Evolutionary conservation across 1,140 invertebrate species (phyloP), one percentile per base, ranked within the genome.

Genomic region (Alviniconcha marisindica): DNA sequence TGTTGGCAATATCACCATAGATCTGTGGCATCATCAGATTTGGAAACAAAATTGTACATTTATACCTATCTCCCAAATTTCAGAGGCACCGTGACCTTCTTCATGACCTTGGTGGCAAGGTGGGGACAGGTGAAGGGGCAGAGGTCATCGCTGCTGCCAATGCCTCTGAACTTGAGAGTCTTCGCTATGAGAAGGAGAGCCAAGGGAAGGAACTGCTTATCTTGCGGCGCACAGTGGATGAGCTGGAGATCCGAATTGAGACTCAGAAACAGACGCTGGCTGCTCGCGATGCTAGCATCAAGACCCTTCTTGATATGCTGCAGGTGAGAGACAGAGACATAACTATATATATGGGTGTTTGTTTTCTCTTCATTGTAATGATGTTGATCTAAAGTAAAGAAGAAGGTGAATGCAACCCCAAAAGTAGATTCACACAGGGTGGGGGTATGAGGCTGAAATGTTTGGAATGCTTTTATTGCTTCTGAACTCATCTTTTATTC

Each of bases 301-400:
- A 99, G 95, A 99, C 99, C 94, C 95, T 99, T 87, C 95, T 99
- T 89, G 98, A 99, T 95, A 99, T 99, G 97, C 95, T 99, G 73
- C 98, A 99, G 93, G 89, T 60, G 92, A 84, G 38, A 38, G 42
- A 90, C 3, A 56, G 31, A 24, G 42, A 54, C 21, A 79, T n/a
- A n/a, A n/a, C n/a, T n/a, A n/a, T n/a, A n/a, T n/a, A n/a, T n/a
- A n/a, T n/a, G n/a, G n/a, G n/a, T n/a, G n/a, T n/a, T n/a, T n/a
- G n/a, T n/a, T n/a, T n/a, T n/a, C n/a, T n/a, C n/a, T n/a, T n/a
- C n/a, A n/a, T n/a, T n/a, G n/a, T n/a, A n/a, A n/a, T n/a, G n/a
- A n/a, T n/a, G n/a, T n/a, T n/a, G n/a, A n/a, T n/a, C n/a, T n/a
- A n/a, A n/a, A n/a, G n/a, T n/a, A n/a, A n/a, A n/a, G n/a, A n/a